Evolutionary conservation across 2,113 vertebrate species (phyloP).

Genomic region (Phylloscopus whistleri): DNA sequence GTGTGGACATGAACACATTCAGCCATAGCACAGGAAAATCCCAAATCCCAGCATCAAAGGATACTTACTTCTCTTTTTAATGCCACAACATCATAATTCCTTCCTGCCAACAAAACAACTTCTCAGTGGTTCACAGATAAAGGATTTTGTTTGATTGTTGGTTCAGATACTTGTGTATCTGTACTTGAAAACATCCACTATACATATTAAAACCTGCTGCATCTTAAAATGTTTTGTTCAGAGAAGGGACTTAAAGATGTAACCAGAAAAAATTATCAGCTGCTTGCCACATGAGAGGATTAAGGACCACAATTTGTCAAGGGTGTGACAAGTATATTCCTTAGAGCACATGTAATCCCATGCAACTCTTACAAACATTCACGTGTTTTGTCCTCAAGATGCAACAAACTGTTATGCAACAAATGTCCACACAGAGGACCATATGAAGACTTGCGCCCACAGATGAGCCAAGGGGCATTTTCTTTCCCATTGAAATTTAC

Average conservation of each 20-base stretch:
- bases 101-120: background rate
- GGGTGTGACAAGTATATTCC: background rate
- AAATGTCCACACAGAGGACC: background rate
- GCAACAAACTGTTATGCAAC: background rate
- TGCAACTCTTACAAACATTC: background rate
- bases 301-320: background rate
- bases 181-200: constrained; percentile 14
- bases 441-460: background rate
- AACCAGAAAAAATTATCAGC: background rate
- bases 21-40: background rate
- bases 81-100: background rate
- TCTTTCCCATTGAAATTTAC: background rate
- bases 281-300: constrained; percentile 11
- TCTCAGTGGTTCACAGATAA: background rate
- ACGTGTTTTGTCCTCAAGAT: background rate
- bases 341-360: background rate
- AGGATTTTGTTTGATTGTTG: background rate
- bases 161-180: background rate
- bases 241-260: background rate
- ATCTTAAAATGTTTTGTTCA: background rate
- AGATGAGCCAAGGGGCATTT: background rate
- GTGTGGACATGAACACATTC: background rate
- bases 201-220: constrained; percentile 26
- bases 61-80: background rate
- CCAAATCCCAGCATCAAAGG: background rate